phyloP scores from a whole-genome alignment of 2,113 vertebrate species.

The Passer domesticus region DNA sequence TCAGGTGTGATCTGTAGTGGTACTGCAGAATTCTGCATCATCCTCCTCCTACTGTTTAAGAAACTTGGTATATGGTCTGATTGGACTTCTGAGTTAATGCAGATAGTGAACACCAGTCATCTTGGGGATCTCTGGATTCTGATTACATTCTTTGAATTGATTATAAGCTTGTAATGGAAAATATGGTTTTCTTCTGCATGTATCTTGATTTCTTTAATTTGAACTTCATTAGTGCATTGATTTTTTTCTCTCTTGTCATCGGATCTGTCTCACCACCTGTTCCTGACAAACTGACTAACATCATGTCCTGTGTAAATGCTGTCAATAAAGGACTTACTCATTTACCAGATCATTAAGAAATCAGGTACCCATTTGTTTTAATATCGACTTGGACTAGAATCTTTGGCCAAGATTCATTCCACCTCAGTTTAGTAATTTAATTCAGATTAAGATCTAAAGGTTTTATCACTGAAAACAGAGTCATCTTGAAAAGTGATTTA shows the following conservation, averaged over 20 bases:
- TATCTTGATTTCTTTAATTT: not conserved
- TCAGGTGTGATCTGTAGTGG: not conserved
- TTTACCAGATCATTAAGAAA: not conserved
- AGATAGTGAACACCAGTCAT: not conserved
- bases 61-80: not conserved
- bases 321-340: not conserved
- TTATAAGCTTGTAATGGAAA: not conserved
- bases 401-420: not conserved
- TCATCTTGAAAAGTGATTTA: not conserved
- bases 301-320: not conserved
- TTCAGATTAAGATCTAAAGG: not conserved
- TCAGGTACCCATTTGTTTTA: not conserved
- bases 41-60: not conserved
- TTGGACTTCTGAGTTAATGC: not conserved
- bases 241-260: not conserved
- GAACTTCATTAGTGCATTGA: not conserved
- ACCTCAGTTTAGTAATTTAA: not conserved
- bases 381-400: not conserved
- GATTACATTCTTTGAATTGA: not conserved
- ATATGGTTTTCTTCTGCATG: fast-evolving
- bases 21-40: not conserved
- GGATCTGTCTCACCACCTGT: not conserved
- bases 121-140: not conserved
- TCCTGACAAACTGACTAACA: not conserved
- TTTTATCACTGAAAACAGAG: not conserved